Percentiles rank a stretch among this genome's conserved stretches.
These are phyloP conservation scores for Drosophila nannoptera DNA, from an alignment of 1,140 invertebrate species.

Conservation along the genomic window DNA sequence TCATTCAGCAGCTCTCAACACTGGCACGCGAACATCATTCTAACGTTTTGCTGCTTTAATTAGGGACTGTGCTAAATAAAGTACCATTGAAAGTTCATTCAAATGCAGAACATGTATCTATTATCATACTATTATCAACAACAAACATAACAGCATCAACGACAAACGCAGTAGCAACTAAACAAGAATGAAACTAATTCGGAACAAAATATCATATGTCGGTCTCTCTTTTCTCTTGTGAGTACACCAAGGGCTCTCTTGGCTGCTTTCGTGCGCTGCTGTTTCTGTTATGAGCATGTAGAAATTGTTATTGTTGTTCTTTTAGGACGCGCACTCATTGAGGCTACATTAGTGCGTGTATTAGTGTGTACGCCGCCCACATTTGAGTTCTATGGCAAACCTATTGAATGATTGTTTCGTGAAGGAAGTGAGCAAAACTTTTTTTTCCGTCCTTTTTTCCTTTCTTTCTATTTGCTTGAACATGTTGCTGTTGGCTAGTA, in stretches of 20 bases:
- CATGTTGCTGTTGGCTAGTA: background rate
- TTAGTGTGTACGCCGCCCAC: slow-evolving; percentile 5
- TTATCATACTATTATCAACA: slow-evolving; percentile 59
- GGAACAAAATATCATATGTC: slow-evolving; percentile 21
- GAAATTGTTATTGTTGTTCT: slow-evolving; percentile 56
- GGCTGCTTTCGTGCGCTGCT: slow-evolving; percentile 12
- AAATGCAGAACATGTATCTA: slow-evolving; percentile 69
- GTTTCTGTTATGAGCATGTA: slow-evolving; percentile 42
- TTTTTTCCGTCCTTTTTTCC: background rate
- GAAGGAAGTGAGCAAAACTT: slow-evolving; percentile 46
- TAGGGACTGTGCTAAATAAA: slow-evolving; percentile 56
- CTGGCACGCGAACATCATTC: slow-evolving; percentile 26
- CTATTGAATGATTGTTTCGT: slow-evolving; percentile 8
- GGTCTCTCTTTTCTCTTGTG: background rate
- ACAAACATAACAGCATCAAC: slow-evolving; percentile 18
- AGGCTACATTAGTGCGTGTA: slow-evolving; percentile 7
- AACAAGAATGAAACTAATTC: slow-evolving; percentile 33
- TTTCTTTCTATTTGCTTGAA: background rate
- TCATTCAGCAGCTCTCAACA: slow-evolving; percentile 32
- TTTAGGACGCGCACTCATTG: slow-evolving; percentile 34
- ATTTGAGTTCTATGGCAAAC: slow-evolving; percentile 4
- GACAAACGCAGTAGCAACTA: slow-evolving; percentile 13
- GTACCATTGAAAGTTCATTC: slow-evolving; percentile 70
- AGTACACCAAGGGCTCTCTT: slow-evolving; percentile 5
- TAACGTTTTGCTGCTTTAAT: slow-evolving; percentile 48